These are phyloP conservation scores for Melanargia galathea DNA, from an alignment of 2,888 invertebrate genomes.

Conservation along the genomic window DNA sequence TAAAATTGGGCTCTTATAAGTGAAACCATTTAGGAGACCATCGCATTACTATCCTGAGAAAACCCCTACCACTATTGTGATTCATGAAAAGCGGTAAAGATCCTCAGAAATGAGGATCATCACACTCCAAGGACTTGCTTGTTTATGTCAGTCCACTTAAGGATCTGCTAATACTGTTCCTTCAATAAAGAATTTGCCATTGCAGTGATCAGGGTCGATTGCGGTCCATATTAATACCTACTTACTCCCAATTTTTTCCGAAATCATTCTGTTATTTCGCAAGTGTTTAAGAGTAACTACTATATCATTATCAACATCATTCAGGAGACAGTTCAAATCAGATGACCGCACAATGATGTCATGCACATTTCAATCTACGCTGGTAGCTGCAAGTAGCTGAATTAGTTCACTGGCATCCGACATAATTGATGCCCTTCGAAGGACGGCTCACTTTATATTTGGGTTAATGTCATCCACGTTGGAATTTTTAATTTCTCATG, in stretches of 20 bases:
- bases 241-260: background rate
- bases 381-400: constrained; percentile 47
- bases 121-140: too few species aligned
- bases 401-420: constrained; percentile 67
- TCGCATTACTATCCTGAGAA: too few species aligned
- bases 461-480: constrained; percentile 46
- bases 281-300: background rate
- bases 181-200: too few species aligned
- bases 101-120: too few species aligned
- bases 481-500: background rate
- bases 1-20: too few species aligned
- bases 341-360: constrained; percentile 49
- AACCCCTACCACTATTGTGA: too few species aligned
- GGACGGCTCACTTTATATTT: constrained; percentile 53
- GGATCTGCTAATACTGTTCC: too few species aligned
- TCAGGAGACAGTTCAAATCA: constrained; percentile 27
- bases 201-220: too few species aligned
- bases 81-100: too few species aligned
- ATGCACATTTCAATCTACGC: constrained; percentile 54
- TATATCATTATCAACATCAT: constrained; percentile 2
- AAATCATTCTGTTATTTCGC: background rate
- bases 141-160: too few species aligned
- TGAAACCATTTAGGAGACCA: too few species aligned
- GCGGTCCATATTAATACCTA: too few species aligned
- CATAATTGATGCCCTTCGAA: constrained; percentile 71